phyloP scores from a whole-genome alignment of 2,113 vertebrate species.

The Glaucidium brasilianum region DNA sequence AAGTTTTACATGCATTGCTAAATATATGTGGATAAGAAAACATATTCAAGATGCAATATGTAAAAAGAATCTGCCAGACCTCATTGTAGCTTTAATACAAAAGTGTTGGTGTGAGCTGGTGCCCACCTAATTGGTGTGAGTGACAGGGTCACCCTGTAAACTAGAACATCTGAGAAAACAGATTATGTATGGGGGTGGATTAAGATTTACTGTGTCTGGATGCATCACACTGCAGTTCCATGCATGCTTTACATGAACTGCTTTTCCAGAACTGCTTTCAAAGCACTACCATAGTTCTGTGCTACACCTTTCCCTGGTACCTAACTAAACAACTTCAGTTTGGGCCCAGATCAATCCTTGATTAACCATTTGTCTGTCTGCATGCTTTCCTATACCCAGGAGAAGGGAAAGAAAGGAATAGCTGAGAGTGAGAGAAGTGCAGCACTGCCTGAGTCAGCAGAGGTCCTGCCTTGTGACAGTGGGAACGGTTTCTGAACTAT shows the following conservation, averaged over 20 bases:
- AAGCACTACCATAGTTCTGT: neutral
- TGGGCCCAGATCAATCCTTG: neutral
- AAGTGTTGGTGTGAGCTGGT: neutral
- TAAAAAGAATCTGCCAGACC: neutral
- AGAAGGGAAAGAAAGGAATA: neutral
- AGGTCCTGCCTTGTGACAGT: neutral
- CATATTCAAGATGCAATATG: neutral
- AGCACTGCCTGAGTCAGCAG: neutral
- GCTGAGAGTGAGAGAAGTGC: neutral
- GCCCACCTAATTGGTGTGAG: neutral
- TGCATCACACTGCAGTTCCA: neutral
- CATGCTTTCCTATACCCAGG: neutral
- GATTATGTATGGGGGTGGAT: neutral
- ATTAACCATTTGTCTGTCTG: neutral
- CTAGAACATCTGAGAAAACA: neutral
- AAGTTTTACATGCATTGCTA: neutral
- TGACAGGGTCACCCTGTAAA: neutral
- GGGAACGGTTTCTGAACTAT: neutral
- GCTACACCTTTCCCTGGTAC: neutral
- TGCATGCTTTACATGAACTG: neutral
- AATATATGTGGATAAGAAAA: neutral
- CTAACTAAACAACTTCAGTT: neutral
- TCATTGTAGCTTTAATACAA: neutral
- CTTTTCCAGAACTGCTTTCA: neutral
- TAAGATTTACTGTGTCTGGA: accelerated